Evolutionary conservation across 2,797 vertebrate species (phyloP), one percentile per base, ranked within the genome.

Genomic region (Austrolebias charrua): DNA sequence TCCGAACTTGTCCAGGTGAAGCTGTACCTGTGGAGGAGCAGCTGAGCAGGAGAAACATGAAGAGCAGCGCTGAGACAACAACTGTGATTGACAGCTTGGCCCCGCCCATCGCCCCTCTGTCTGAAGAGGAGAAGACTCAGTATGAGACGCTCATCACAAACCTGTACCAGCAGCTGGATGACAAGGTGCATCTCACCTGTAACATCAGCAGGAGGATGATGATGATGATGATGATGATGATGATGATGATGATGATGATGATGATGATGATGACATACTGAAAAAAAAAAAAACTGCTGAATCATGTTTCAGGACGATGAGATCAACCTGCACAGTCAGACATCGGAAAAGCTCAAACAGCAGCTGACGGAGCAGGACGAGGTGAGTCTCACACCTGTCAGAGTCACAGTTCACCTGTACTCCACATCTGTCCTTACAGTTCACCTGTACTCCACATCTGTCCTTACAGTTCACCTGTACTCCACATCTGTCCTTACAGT

Each of bases 341-440:
- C 93, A 69, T 92, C 91, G 13, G 97, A 98, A 75, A 94, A 92
- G 54, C 83, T 98, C 15, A 96, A 95, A 71, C 94, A 96, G 69
- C 96, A 98, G 92, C 95, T 98, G 92, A 79, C 93, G 55, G 96
- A 98, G 63, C 97, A 98, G 88, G 96, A 98, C 43, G 96, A 98
- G 94, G 97, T 98, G 89, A 92, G 80, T 69, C 19, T 64, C 33
- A 19, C 13, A 18, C 6, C 43, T 31, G 31, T 6, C 33, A 6
- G n/a, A 5, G 1, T 15, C 57, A 15, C 18, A 10, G 40, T 13
- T 51, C 28, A 4, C 5, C n/a, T 43, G 12, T 8, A 24, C 24
- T 24, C 24, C 24, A 24, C 24, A 24, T 24, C 24, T 24, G 24
- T 24, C 24, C 24, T 24, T 24, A 24, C 18, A 10, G 40, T 13